phyloP scores from a whole-genome alignment of 2,113 vertebrate species.

The Cyphomyrus plagiostoma region DNA sequence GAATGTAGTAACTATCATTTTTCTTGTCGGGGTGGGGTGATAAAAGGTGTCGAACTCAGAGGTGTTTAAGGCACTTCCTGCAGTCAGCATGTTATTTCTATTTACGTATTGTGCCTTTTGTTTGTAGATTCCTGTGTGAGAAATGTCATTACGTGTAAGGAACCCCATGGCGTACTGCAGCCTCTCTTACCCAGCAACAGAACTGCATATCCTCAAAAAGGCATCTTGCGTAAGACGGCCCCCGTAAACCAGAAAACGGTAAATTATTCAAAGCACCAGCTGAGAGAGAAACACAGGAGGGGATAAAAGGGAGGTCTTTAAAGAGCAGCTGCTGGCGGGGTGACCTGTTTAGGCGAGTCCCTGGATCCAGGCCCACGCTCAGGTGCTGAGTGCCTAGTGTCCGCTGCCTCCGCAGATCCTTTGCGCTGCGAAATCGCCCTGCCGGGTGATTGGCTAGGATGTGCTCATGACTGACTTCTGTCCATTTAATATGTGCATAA shows the following conservation, averaged over 20 bases:
- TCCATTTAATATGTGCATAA: background rate
- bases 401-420: background rate
- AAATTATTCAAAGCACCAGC: constrained; percentile 10
- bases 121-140: background rate
- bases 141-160: background rate
- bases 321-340: background rate
- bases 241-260: background rate
- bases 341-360: background rate
- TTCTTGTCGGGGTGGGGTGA: background rate
- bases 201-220: background rate
- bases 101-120: background rate
- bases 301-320: background rate
- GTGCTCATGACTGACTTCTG: background rate
- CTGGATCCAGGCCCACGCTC: background rate
- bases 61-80: background rate
- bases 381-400: background rate
- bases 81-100: background rate
- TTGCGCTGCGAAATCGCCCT: too few species aligned
- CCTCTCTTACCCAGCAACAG: background rate
- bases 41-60: background rate
- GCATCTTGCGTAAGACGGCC: background rate
- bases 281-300: background rate
- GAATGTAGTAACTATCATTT: background rate
- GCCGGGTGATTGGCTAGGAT: background rate
- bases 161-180: background rate